A percentile compares a stretch with the other conserved stretches of the same genome.
phyloP scores from a whole-genome alignment of 2,888 invertebrate genomes.

The Acleris sparsana region DNA sequence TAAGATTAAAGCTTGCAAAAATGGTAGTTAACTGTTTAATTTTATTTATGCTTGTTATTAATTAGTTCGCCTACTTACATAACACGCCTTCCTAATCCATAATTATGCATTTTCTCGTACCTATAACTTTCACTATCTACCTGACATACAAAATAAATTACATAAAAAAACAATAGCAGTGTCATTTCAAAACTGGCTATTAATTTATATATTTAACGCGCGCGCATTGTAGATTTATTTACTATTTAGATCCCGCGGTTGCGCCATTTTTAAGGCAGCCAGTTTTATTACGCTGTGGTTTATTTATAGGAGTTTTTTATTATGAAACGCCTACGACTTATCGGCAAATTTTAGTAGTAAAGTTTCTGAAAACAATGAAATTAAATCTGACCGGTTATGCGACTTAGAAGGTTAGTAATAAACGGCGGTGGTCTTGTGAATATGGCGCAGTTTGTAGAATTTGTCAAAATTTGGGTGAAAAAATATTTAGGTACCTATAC shows the following conservation, averaged over 20 bases:
- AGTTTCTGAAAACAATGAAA: slow-evolving; percentile 36
- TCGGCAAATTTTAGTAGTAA: slow-evolving; percentile 52
- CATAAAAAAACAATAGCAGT: slow-evolving; percentile 19
- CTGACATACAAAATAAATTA: slow-evolving; percentile 11
- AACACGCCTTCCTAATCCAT: slow-evolving; percentile 47
- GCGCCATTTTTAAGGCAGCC: slow-evolving; percentile 22
- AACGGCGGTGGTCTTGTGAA: neutral
- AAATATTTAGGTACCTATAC: too few relatives aligned
- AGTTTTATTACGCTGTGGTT: slow-evolving; percentile 46
- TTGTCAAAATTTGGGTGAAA: too few relatives aligned
- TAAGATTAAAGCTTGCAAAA: too few relatives aligned
- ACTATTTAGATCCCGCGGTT: slow-evolving; percentile 17
- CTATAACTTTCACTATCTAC: slow-evolving; percentile 48
- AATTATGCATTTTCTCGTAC: slow-evolving; percentile 55
- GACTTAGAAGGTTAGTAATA: neutral
- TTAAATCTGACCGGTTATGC: neutral
- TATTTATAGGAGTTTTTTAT: slow-evolving; percentile 53
- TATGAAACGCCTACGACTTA: slow-evolving; percentile 53
- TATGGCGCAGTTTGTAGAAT: too few relatives aligned
- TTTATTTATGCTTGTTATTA: too few relatives aligned
- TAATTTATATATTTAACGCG: neutral
- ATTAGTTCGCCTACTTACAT: slow-evolving; percentile 50
- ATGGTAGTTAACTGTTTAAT: too few relatives aligned
- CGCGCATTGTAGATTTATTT: slow-evolving; percentile 23
- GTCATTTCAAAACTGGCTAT: slow-evolving; percentile 22